Evolutionary conservation across 1,140 invertebrate species (phyloP).

Genomic region (Apis cerana): DNA sequence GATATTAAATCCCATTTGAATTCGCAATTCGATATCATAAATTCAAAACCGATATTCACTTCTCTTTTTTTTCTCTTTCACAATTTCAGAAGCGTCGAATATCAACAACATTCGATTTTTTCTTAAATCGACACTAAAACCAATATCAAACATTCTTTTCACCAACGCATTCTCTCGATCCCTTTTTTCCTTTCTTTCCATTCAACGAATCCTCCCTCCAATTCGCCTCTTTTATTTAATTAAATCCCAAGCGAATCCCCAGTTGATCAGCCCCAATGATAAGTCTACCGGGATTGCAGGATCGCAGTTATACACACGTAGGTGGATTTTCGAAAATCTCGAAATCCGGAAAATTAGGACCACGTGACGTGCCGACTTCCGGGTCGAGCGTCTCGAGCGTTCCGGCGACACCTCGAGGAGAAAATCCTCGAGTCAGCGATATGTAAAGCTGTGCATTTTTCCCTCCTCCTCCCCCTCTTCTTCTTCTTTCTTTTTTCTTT

Average conservation of each 20-base stretch:
- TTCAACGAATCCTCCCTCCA: too few species aligned
- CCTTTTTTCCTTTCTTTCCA: too few species aligned
- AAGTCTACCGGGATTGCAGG: not conserved
- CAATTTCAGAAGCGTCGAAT: too few species aligned
- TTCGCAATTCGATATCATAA: not conserved
- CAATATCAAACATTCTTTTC: not conserved
- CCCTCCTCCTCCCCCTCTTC: too few species aligned
- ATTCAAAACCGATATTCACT: not conserved
- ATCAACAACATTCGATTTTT: too few species aligned
- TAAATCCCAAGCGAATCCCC: not conserved
- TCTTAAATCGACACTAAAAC: too few species aligned
- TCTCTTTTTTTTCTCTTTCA: too few species aligned
- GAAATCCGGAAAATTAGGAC: conserved; percentile 32
- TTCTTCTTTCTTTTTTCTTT: not conserved
- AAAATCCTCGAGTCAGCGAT: conserved; percentile 46
- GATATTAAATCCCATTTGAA: too few species aligned
- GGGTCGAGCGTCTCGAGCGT: not conserved
- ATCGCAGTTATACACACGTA: not conserved
- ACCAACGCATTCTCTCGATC: too few species aligned
- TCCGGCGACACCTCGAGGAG: not conserved
- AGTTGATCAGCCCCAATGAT: not conserved
- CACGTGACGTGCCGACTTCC: not conserved
- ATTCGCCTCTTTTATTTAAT: not conserved
- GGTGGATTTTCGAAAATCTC: conserved; percentile 15
- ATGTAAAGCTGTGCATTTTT: conserved; percentile 29